phyloP scores from a whole-genome alignment of 2,888 invertebrate genomes.

The Campoletis raptor region DNA sequence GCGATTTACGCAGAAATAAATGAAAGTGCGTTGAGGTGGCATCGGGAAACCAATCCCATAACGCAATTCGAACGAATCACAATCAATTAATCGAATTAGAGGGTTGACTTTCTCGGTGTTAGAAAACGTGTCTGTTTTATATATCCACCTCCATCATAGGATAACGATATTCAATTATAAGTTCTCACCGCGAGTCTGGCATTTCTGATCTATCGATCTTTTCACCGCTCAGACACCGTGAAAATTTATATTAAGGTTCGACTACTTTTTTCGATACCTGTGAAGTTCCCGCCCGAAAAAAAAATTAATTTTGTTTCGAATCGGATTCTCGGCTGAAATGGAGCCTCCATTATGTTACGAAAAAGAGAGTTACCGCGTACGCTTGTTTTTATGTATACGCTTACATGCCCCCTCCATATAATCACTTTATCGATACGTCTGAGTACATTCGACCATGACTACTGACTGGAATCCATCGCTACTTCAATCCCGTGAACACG shows the following conservation, averaged over 20 bases:
- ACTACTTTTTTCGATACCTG: conserved; percentile 14
- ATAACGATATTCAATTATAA: conserved; percentile 44
- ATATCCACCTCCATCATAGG: conserved; percentile 3
- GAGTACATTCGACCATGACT: conserved; percentile 61
- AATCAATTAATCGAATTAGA: conserved; percentile 40
- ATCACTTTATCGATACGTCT: conserved; percentile 41
- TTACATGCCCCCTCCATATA: conserved; percentile 28
- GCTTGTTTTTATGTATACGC: conserved; percentile 12
- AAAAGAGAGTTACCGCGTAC: conserved; percentile 46
- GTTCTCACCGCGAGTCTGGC: conserved; percentile 26
- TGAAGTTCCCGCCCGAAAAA: neutral
- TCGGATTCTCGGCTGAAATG: conserved; percentile 33
- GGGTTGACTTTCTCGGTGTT: conserved; percentile 8
- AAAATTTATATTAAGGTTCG: conserved; percentile 51
- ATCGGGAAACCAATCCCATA: neutral
- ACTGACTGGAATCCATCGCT: conserved; percentile 54
- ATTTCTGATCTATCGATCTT: conserved; percentile 49
- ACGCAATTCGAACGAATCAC: neutral
- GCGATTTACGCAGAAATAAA: neutral
- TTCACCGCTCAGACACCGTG: conserved; percentile 42
- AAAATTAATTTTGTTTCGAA: conserved; percentile 29
- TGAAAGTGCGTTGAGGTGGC: neutral
- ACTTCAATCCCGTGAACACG: conserved; percentile 13
- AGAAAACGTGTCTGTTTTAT: conserved; percentile 31
- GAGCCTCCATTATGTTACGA: conserved; percentile 45